These are phyloP conservation scores for Procavia capensis DNA, from an alignment of 2,113 vertebrate genomes.

Conservation along the genomic window DNA sequence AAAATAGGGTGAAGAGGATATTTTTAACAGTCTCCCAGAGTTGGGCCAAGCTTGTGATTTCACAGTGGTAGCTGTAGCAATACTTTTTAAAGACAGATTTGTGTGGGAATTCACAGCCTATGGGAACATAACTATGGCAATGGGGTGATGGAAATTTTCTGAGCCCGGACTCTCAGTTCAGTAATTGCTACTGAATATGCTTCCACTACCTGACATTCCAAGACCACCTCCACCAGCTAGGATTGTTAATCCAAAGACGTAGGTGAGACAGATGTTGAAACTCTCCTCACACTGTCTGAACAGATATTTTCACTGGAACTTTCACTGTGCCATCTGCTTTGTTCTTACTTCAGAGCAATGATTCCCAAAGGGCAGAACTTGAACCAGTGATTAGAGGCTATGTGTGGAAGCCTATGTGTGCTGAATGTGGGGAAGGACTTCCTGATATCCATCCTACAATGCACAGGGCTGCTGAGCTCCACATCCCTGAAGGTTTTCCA, in stretches of 20 bases:
- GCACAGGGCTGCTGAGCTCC: neutral
- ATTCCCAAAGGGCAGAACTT: neutral
- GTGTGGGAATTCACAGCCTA: neutral
- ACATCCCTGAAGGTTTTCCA: neutral
- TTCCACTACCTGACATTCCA: neutral
- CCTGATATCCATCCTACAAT: neutral
- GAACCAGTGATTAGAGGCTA: neutral
- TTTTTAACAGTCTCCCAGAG: neutral
- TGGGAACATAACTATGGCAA: neutral
- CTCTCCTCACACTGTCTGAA: neutral
- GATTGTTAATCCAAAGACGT: neutral
- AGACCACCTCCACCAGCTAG: neutral
- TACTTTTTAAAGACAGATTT: neutral
- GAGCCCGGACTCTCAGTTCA: neutral
- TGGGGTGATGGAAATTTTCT: neutral
- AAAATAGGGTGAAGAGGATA: neutral
- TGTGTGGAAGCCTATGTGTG: neutral
- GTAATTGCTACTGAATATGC: neutral
- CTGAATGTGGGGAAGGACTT: neutral
- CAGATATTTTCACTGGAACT: neutral
- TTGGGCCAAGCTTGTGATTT: neutral
- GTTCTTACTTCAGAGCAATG: constrained; percentile 14
- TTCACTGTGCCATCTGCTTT: neutral
- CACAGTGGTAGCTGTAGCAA: neutral
- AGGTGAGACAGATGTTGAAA: neutral